A percentile compares a stretch with the other conserved stretches of the same genome.
Evolutionary conservation across 2,797 vertebrate species (phyloP).

Genomic region (Paguma larvata): DNA sequence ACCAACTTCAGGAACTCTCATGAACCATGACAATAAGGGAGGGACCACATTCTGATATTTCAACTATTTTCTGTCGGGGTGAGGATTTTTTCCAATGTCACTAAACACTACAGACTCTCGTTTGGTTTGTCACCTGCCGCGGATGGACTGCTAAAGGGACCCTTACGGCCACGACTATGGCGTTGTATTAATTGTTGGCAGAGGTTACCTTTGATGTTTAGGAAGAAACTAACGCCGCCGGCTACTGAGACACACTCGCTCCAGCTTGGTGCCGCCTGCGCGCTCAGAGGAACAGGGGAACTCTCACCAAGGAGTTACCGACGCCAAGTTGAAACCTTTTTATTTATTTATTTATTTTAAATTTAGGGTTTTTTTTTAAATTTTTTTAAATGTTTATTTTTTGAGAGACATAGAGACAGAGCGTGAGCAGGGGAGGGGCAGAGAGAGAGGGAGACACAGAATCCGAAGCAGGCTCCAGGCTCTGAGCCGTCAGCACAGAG

Average conservation of each 20-base stretch:
- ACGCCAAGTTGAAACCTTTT: not conserved
- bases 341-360: too few species aligned
- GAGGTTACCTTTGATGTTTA: not conserved
- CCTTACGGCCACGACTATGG: not conserved
- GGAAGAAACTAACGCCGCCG: not conserved
- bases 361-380: too few species aligned
- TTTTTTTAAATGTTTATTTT: too few species aligned
- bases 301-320: not conserved
- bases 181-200: not conserved
- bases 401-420: too few species aligned
- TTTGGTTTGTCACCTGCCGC: not conserved
- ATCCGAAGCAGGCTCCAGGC: too few species aligned
- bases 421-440: too few species aligned
- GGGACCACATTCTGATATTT: not conserved
- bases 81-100: not conserved
- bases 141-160: not conserved
- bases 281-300: slow-evolving; percentile 2
- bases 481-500: too few species aligned
- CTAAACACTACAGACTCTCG: not conserved
- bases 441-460: too few species aligned
- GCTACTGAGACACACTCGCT: not conserved
- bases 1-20: slow-evolving; percentile 9
- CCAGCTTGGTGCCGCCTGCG: slow-evolving; percentile 3
- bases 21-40: not conserved
- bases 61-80: not conserved